Base-by-base conservation (phyloP, 2,888 invertebrate genomes). In the Furcula furcula region DNA sequence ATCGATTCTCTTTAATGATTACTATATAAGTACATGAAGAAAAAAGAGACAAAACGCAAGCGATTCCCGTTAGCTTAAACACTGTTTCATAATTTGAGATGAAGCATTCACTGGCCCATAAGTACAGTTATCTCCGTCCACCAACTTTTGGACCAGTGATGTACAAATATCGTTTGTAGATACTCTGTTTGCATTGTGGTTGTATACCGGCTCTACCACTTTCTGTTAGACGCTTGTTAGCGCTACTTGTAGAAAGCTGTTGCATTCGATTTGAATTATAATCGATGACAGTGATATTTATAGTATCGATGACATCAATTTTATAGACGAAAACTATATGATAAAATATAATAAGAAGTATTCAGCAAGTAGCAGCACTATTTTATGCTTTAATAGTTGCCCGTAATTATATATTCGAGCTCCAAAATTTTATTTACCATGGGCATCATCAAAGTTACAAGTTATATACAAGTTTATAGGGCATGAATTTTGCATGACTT, bases 51-150 rank as follows among this genome's bases (percentile, higher is more conserved):
- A 49, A 40, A 51, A 43, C 27, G 7, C 12, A 11, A 20, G 29
- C 13, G 16, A 22, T 7, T 44, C 32, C 55, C 55, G 55, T 55
- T 55, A 55, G 21, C 20, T 40, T 40, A 37, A 45, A 34, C 11
- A 35, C 28, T 43, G 45, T 46, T 49, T 55, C 35, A 49, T 34
- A 31, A 43, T 35, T 31, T 32, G 43, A 40, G 31, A 36, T 46
- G 39, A 34, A 27, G 36, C 35, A 43, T 23, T 22, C 33, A 36
- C 31, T 34, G 28, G 34, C 36, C 45, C 53, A 53, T 40, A 26
- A 40, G 31, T 43, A 44, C 55, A 41, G 55, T 53, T 55, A 46
- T 46, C 41, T 36, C 32, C 21, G 13, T 26, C 34, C 15, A 31
- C 30, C 36, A 41, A 40, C 48, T 46, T 43, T 52, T 14, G 46